A percentile compares a stretch with the other conserved stretches of the same genome.
phyloP scores from a whole-genome alignment of 2,888 invertebrate species.

The Eurytoma californica region DNA sequence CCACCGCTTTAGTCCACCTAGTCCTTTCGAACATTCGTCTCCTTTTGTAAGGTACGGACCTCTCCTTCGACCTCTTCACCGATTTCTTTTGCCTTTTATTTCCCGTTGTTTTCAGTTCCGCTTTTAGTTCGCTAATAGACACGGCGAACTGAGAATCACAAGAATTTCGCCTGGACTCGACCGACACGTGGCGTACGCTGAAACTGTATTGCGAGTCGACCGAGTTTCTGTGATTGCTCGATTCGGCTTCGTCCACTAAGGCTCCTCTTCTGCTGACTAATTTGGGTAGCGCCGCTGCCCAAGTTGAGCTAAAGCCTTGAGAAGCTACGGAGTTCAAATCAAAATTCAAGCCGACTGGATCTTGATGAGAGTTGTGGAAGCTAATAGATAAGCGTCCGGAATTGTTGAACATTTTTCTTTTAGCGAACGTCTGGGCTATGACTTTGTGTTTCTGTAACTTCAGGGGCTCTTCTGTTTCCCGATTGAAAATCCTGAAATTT shows the following conservation, averaged over 20 bases:
- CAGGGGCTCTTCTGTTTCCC: constrained; percentile 82
- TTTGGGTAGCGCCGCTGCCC: constrained; percentile 93
- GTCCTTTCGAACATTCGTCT: constrained; percentile 71
- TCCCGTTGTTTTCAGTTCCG: constrained; percentile 74
- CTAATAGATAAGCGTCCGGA: constrained; percentile 91
- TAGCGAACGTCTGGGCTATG: constrained; percentile 93
- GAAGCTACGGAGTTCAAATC: constrained; percentile 86
- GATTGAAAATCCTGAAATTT: constrained; percentile 83
- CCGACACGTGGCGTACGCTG: constrained; percentile 87
- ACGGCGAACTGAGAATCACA: constrained; percentile 91
- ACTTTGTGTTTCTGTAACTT: constrained; percentile 90
- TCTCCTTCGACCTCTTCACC: constrained; percentile 60
- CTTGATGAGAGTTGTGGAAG: constrained; percentile 90
- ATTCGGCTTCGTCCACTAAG: constrained; percentile 80
- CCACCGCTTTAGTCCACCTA: constrained; percentile 62
- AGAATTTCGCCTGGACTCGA: constrained; percentile 90
- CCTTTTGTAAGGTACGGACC: constrained; percentile 51
- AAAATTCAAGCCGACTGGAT: constrained; percentile 90
- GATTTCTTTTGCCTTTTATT: constrained; percentile 74
- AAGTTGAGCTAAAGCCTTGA: constrained; percentile 91
- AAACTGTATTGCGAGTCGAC: constrained; percentile 83
- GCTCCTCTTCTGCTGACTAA: constrained; percentile 90
- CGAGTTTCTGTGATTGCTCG: constrained; percentile 78
- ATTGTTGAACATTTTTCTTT: constrained; percentile 88
- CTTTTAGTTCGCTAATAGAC: constrained; percentile 88